phyloP scores from a whole-genome alignment of 2,888 invertebrate genomes.

The Drosophila lacicola region DNA sequence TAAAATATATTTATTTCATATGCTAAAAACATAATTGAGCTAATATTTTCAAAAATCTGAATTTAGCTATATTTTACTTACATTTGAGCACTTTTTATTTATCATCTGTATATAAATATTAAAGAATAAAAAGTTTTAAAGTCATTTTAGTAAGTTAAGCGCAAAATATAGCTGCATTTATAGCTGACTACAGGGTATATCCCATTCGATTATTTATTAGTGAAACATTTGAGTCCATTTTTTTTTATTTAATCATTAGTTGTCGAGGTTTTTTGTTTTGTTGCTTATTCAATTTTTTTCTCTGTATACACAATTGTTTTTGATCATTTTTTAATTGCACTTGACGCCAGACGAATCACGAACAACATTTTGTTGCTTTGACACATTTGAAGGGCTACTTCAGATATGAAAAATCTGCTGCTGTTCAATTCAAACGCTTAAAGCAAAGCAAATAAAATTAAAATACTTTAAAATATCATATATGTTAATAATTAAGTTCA shows the following conservation, averaged over 20 bases:
- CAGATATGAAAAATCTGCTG: conserved; percentile 14
- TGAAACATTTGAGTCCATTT: conserved; percentile 1
- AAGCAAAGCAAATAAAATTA: conserved; percentile 15
- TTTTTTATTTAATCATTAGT: conserved; percentile 20
- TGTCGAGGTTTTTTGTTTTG: conserved; percentile 34
- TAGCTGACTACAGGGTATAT: conserved; percentile 15
- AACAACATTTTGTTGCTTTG: conserved; percentile 37
- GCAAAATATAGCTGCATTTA: background rate
- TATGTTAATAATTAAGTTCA: conserved; percentile 12
- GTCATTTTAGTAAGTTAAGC: too few species aligned
- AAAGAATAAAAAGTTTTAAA: background rate
- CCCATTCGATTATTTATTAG: background rate
- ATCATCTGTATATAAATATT: too few species aligned
- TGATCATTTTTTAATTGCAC: conserved; percentile 60
- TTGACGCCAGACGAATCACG: conserved; percentile 54
- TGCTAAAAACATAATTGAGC: too few species aligned
- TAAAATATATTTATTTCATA: too few species aligned
- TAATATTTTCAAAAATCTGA: too few species aligned
- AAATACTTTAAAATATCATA: conserved; percentile 6
- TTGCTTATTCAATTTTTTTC: conserved; percentile 18
- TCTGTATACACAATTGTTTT: conserved; percentile 49
- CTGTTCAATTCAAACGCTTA: background rate
- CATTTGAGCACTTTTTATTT: too few species aligned
- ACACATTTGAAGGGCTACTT: conserved; percentile 55
- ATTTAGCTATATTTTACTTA: too few species aligned